phyloP scores from a whole-genome alignment of 2,797 vertebrate species.

The Lutjanus argentimaculatus region DNA sequence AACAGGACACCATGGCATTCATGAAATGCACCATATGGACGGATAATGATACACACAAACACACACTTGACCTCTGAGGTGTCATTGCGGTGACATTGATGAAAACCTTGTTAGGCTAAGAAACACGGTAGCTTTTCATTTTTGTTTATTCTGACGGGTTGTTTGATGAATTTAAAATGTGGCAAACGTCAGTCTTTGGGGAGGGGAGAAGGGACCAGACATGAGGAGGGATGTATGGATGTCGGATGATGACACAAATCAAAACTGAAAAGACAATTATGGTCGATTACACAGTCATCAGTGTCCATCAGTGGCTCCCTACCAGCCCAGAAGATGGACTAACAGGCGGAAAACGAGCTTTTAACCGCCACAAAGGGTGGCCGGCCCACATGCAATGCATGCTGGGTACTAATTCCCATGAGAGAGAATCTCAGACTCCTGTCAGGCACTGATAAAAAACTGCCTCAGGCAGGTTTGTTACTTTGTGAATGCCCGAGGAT shows the following conservation, averaged over 20 bases:
- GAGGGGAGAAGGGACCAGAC: slow-evolving; percentile 51
- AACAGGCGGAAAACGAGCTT: slow-evolving; percentile 99
- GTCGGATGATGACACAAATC: slow-evolving; percentile 95
- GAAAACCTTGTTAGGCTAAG: slow-evolving; percentile 69
- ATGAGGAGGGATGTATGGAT: slow-evolving; percentile 73
- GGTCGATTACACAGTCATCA: slow-evolving; percentile 99
- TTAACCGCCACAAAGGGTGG: slow-evolving; percentile 95
- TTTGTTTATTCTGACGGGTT: slow-evolving; percentile 73
- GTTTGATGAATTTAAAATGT: slow-evolving; percentile 78
- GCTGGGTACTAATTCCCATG: slow-evolving; percentile 83
- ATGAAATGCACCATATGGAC: slow-evolving; percentile 53
- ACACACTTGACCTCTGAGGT: slow-evolving; percentile 48
- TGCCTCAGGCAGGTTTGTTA: slow-evolving; percentile 70
- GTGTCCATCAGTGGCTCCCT: slow-evolving; percentile 91
- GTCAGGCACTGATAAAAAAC: slow-evolving; percentile 81
- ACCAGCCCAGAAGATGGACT: slow-evolving; percentile 91
- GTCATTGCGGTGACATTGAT: slow-evolving; percentile 71
- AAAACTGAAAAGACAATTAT: slow-evolving; percentile 99
- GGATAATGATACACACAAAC: slow-evolving; percentile 47
- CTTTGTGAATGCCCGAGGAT: slow-evolving; percentile 67
- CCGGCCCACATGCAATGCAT: slow-evolving; percentile 78
- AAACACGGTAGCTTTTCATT: slow-evolving; percentile 78
- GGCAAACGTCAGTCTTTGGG: slow-evolving; percentile 72
- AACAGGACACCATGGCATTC: slow-evolving; percentile 16
- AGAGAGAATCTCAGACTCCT: slow-evolving; percentile 81